Conservation (phyloP, 2,888 invertebrate genomes). For the Apamea sordens region DNA sequence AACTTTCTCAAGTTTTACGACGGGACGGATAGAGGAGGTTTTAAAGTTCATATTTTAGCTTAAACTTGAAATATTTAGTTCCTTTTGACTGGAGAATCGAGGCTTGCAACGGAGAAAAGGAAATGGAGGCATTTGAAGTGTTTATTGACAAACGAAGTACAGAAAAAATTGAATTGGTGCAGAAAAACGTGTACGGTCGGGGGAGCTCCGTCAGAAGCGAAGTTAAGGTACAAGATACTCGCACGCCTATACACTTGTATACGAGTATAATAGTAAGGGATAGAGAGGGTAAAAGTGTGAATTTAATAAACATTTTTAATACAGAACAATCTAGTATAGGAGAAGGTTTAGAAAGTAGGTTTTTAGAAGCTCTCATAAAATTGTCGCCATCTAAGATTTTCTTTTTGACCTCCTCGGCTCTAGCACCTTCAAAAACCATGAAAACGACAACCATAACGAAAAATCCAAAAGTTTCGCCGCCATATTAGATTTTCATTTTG, state of each 20-base stretch:
- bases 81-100: constrained; percentile 9
- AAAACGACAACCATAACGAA: too few species aligned
- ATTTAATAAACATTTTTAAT: neutral
- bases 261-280: neutral
- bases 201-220: too few species aligned
- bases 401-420: neutral
- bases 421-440: too few species aligned
- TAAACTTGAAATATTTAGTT: constrained; percentile 40
- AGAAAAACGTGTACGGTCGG: too few species aligned
- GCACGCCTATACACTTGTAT: too few species aligned
- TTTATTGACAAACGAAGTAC: neutral
- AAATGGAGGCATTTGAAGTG: neutral
- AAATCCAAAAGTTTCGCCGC: too few species aligned
- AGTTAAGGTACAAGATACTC: too few species aligned
- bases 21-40: constrained; percentile 27
- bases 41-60: constrained; percentile 62
- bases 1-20: constrained; percentile 53
- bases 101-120: neutral
- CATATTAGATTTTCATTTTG: too few species aligned
- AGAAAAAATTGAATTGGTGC: too few species aligned
- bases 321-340: neutral
- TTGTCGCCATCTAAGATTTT: neutral
- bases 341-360: neutral
- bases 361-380: neutral
- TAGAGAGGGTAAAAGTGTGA: neutral